A percentile compares a stretch with the other conserved stretches of the same genome.
Conservation (phyloP, 2,113 vertebrate species). For the Xenopus laevis region DNA sequence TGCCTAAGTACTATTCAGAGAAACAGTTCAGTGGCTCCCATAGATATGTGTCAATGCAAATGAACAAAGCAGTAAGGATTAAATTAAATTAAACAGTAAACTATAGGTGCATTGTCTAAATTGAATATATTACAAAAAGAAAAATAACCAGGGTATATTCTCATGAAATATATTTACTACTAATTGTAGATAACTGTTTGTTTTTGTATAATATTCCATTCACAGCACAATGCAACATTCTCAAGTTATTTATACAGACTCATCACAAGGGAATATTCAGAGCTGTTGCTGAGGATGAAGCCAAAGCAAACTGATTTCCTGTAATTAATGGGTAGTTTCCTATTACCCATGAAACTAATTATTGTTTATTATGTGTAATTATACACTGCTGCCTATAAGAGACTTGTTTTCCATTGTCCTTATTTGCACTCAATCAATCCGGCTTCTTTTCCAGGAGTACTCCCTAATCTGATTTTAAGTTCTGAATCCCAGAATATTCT, state of each 20-base stretch:
- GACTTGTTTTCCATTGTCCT: neutral
- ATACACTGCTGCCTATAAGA: neutral
- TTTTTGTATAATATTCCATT: neutral
- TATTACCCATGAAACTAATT: neutral
- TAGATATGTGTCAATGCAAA: too few relatives aligned
- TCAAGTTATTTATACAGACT: neutral
- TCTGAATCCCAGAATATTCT: neutral
- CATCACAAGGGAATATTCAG: neutral
- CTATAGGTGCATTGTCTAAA: too few relatives aligned
- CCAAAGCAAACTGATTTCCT: neutral
- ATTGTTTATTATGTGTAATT: slow-evolving; percentile 3
- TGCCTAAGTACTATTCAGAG: too few relatives aligned
- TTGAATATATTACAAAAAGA: too few relatives aligned
- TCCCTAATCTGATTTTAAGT: neutral
- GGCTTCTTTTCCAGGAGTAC: too few relatives aligned
- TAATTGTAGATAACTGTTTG: neutral
- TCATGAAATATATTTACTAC: neutral
- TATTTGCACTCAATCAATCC: neutral
- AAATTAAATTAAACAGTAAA: too few relatives aligned
- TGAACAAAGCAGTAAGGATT: too few relatives aligned
- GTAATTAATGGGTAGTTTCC: slow-evolving; percentile 4
- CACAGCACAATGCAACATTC: neutral
- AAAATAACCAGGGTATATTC: too few relatives aligned
- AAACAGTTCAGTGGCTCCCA: too few relatives aligned
- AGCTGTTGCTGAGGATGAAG: neutral